phyloP scores from a whole-genome alignment of 1,140 invertebrate species.

The Hestina assimilis region DNA sequence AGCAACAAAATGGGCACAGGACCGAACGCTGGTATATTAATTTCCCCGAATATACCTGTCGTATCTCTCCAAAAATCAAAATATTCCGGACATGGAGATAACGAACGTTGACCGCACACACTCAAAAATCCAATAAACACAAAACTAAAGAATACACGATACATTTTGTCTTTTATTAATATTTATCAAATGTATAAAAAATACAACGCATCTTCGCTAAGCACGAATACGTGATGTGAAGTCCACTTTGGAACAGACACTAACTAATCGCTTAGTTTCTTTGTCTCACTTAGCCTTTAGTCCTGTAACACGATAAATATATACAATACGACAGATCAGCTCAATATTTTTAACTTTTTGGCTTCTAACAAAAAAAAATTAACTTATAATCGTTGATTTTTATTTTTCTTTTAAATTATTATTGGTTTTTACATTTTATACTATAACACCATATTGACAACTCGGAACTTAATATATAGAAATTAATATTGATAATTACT shows the following conservation, averaged over 20 bases:
- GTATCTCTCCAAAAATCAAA: slow-evolving; percentile 41
- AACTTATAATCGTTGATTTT: too few species aligned
- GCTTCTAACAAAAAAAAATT: too few species aligned
- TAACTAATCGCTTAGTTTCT: neutral
- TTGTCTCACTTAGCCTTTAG: slow-evolving; percentile 10
- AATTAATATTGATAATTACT: too few species aligned
- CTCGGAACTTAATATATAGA: too few species aligned
- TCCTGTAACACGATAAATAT: neutral
- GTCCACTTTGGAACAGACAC: slow-evolving; percentile 19
- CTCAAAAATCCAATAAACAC: slow-evolving; percentile 25
- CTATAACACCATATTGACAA: too few species aligned
- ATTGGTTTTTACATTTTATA: too few species aligned
- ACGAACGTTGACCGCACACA: slow-evolving; percentile 25
- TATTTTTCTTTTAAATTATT: too few species aligned
- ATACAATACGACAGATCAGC: too few species aligned
- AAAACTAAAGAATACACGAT: slow-evolving; percentile 23
- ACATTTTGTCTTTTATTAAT: slow-evolving; percentile 25
- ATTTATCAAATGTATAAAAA: slow-evolving; percentile 9
- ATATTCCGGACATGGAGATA: slow-evolving; percentile 40
- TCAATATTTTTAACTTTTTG: too few species aligned
- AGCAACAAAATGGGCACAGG: slow-evolving; percentile 28
- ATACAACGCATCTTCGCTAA: slow-evolving; percentile 17
- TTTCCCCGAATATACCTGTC: slow-evolving; percentile 29
- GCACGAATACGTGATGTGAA: slow-evolving; percentile 26
- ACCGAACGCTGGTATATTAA: slow-evolving; percentile 31